Evolutionary conservation across 2,113 vertebrate genomes (phyloP).

Genomic region (Bubo bubo): DNA sequence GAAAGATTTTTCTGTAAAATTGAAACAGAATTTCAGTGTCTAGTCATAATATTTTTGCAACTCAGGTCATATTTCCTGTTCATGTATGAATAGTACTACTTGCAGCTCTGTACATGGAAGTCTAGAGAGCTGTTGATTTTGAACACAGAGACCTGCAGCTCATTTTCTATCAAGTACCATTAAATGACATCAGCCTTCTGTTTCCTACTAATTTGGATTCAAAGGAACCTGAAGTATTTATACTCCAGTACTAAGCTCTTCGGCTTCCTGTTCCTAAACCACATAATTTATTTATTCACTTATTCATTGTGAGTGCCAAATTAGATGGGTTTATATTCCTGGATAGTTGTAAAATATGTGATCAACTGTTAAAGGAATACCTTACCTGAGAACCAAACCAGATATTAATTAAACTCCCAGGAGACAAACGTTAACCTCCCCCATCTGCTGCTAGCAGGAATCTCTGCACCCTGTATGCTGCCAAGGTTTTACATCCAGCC

Average conservation of each 20-base stretch:
- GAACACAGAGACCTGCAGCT: background rate
- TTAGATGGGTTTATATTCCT: background rate
- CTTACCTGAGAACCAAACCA: background rate
- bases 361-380: background rate
- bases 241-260: background rate
- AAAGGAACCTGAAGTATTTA: background rate
- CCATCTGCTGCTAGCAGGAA: background rate
- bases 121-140: background rate
- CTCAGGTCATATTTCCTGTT: background rate
- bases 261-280: background rate
- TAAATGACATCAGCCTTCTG: background rate
- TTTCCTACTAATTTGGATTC: background rate
- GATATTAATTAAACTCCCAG: background rate
- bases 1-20: background rate
- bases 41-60: background rate
- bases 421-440: background rate
- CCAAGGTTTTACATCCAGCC: background rate
- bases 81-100: rapidly evolving
- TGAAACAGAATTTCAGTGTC: background rate
- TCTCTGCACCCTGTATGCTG: background rate
- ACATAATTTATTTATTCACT: background rate
- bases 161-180: background rate
- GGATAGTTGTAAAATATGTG: background rate
- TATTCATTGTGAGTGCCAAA: background rate
- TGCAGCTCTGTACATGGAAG: background rate